phyloP scores from a whole-genome alignment of 2,113 vertebrate species.

The Albula glossodonta region DNA sequence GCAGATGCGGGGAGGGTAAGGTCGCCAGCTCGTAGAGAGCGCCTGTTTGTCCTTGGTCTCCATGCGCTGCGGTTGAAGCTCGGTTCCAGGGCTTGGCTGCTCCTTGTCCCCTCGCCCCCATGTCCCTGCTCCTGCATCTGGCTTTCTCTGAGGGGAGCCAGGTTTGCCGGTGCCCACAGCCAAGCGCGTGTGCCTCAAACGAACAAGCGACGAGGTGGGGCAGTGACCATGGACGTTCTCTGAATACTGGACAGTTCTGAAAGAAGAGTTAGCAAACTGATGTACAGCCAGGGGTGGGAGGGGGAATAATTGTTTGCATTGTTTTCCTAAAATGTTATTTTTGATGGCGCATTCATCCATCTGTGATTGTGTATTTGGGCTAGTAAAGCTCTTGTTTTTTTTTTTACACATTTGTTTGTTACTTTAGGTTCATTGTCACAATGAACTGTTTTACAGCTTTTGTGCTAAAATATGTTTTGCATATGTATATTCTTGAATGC shows the following conservation, averaged over 20 bases:
- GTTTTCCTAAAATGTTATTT: not conserved
- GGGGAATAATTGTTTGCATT: not conserved
- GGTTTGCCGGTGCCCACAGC: conserved; percentile 10
- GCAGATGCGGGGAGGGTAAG: not conserved
- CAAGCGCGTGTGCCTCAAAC: conserved; percentile 21
- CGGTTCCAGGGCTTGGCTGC: conserved; percentile 28
- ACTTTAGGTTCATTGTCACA: too few species aligned
- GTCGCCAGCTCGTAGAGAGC: not conserved
- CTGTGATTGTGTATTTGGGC: too few species aligned
- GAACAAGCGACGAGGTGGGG: conserved; percentile 20
- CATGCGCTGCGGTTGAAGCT: not conserved
- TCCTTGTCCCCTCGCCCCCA: conserved; percentile 24
- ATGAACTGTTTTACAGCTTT: not conserved
- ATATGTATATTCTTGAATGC: not conserved
- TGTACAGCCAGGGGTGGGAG: not conserved
- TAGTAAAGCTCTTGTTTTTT: too few species aligned
- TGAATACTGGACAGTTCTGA: not conserved
- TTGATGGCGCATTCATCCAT: not conserved
- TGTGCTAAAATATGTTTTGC: conserved; percentile 9
- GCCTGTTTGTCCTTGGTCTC: conserved; percentile 32
- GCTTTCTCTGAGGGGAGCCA: conserved; percentile 3
- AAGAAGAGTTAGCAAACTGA: not conserved
- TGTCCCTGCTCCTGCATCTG: conserved; percentile 21
- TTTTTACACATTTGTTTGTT: too few species aligned
- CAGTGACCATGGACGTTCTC: not conserved